A percentile compares a stretch with the other conserved stretches of the same genome.
phyloP scores from a whole-genome alignment of 2,888 invertebrate genomes.

The Resseliella maxima region DNA sequence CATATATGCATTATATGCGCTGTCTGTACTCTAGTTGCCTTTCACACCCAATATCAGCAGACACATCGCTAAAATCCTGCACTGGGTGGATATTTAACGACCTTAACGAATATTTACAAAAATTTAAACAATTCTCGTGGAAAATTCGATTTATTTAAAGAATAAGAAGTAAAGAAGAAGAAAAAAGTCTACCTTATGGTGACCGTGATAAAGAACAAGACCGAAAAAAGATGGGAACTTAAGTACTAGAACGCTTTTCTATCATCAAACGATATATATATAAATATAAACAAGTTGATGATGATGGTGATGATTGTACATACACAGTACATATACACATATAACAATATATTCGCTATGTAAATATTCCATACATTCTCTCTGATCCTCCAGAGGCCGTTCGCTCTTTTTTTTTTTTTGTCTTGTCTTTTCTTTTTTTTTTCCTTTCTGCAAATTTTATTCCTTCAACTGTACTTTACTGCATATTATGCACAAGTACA shows the following conservation, averaged over 20 bases:
- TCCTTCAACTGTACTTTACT: not conserved
- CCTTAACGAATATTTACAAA: conserved; percentile 23
- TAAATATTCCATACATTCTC: conserved; percentile 37
- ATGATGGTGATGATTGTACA: not conserved
- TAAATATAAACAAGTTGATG: conserved; percentile 4
- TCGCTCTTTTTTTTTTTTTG: not conserved
- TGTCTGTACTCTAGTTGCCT: not conserved
- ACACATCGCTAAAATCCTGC: not conserved
- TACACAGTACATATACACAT: too few species aligned
- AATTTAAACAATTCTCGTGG: conserved; percentile 29
- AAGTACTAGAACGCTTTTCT: not conserved
- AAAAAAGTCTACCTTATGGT: not conserved
- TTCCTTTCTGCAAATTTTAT: not conserved
- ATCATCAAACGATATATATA: conserved; percentile 10
- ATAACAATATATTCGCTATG: conserved; percentile 15
- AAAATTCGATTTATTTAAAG: conserved; percentile 8
- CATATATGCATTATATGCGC: too few species aligned
- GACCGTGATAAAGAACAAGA: not conserved
- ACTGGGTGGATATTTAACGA: not conserved
- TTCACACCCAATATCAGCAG: conserved; percentile 18
- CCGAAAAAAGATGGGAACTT: not conserved
- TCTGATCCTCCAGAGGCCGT: conserved; percentile 16
- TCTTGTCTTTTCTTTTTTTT: not conserved
- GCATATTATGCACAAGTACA: not conserved
- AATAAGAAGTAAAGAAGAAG: not conserved